Evolutionary conservation across 2,797 vertebrate genomes (phyloP).

Genomic region (Ceyx erithaca): DNA sequence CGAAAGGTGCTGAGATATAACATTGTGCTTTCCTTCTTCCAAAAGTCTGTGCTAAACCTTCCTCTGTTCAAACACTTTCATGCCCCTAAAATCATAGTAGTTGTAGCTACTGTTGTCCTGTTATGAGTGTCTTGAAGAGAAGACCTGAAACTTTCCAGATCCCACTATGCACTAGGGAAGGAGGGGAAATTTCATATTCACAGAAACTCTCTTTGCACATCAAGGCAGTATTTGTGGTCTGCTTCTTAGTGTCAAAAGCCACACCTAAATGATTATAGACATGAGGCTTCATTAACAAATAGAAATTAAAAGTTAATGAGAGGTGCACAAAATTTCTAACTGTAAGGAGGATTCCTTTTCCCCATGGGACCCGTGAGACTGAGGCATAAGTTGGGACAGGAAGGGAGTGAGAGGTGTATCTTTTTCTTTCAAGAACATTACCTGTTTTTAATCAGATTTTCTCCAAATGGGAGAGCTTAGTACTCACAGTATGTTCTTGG

Average conservation of each 20-base stretch:
- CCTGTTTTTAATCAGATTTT: constrained; percentile 6
- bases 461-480: background rate
- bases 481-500: background rate
- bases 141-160: background rate
- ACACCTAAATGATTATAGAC: background rate
- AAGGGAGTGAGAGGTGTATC: background rate
- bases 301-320: background rate
- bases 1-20: background rate
- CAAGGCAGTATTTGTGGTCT: background rate
- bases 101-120: background rate
- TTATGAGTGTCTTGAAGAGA: background rate
- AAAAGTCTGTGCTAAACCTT: background rate
- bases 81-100: background rate
- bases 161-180: background rate
- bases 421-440: background rate
- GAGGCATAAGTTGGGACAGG: background rate
- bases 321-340: background rate
- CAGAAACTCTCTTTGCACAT: background rate
- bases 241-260: background rate
- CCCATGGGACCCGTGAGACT: background rate
- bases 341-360: background rate
- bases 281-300: background rate
- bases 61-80: background rate
- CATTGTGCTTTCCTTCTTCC: background rate
- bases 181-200: background rate